Evolutionary conservation across 1,140 invertebrate genomes (phyloP).

Genomic region (Acyrthosiphon pisum): DNA sequence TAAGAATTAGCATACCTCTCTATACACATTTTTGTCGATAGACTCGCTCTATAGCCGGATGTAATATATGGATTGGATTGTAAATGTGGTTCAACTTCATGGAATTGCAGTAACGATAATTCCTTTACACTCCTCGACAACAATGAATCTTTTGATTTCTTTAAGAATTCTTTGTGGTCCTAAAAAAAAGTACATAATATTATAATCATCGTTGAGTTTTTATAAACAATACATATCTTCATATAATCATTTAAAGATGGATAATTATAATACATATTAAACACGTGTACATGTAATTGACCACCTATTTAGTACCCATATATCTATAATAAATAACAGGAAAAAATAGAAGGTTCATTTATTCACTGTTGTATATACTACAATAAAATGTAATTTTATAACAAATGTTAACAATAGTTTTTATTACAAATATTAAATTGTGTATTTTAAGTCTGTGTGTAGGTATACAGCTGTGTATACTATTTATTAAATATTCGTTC

Average conservation of each 20-base stretch:
- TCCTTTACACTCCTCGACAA: conserved; percentile 61
- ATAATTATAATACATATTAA: background rate
- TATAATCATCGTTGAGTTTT: background rate
- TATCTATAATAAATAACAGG: background rate
- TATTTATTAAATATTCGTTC: background rate
- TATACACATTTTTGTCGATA: conserved; percentile 82
- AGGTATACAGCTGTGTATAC: background rate
- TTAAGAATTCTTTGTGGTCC: conserved; percentile 24
- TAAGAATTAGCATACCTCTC: conserved; percentile 73
- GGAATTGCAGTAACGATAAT: conserved; percentile 61
- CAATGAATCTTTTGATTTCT: conserved; percentile 57
- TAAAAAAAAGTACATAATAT: background rate
- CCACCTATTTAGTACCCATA: too few species aligned
- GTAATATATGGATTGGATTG: conserved; percentile 84
- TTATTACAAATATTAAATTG: background rate
- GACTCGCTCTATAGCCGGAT: conserved; percentile 75
- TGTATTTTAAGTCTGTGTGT: background rate
- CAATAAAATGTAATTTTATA: background rate
- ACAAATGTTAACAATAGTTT: background rate
- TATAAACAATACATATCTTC: background rate
- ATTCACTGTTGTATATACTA: background rate
- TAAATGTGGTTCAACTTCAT: conserved; percentile 81
- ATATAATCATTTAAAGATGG: background rate
- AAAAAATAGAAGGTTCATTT: background rate
- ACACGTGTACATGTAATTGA: background rate